Percentiles rank a stretch among this genome's conserved stretches.
Conservation (phyloP, 2,113 vertebrate species). For the Mystacornis crossleyi region DNA sequence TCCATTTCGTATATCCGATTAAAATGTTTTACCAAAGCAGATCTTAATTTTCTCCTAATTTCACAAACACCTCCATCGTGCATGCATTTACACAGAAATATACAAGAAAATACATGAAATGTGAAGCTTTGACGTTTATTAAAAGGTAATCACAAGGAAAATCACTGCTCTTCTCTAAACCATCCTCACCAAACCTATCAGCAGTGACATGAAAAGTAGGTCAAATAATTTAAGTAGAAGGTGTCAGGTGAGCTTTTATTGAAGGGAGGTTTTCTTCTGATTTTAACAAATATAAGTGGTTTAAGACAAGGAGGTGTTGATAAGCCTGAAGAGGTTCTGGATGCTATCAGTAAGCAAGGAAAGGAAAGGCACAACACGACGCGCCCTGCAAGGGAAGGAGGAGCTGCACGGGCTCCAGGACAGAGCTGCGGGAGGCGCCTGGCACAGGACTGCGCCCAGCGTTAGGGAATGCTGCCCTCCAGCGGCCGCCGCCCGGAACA, state of each 20-base stretch:
- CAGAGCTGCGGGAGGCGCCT: accelerated
- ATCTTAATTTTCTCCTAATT: neutral
- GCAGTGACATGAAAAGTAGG: neutral
- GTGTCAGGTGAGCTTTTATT: neutral
- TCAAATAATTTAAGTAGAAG: neutral
- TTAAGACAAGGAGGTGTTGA: neutral
- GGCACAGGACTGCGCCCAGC: accelerated
- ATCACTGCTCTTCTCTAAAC: neutral
- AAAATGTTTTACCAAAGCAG: neutral
- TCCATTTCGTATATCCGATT: neutral
- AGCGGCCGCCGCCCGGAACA: neutral
- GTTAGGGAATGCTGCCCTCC: conserved; percentile 62
- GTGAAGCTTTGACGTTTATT: neutral
- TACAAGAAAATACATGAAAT: neutral
- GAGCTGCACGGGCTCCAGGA: neutral
- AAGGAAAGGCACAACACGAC: neutral
- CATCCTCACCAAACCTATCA: neutral
- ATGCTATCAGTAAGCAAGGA: neutral
- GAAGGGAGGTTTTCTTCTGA: neutral
- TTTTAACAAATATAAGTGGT: neutral
- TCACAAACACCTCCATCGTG: neutral
- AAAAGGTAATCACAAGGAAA: neutral
- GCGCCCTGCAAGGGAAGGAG: too few relatives aligned
- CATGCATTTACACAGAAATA: neutral
- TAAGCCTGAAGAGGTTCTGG: neutral